phyloP scores from a whole-genome alignment of 1,140 invertebrate genomes.

The Brachionus manjavacas region DNA sequence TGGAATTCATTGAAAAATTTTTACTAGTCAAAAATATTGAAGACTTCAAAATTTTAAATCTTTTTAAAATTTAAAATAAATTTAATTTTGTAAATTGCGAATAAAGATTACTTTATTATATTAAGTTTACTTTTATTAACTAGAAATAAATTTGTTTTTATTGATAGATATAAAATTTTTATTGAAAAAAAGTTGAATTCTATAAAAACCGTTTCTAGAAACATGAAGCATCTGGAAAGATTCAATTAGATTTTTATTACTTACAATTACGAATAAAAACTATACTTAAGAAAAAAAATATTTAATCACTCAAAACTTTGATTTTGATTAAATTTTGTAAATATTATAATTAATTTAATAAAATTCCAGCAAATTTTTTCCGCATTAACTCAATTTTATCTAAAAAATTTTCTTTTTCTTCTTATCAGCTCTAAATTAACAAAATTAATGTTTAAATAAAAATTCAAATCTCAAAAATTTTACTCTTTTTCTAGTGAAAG shows the following conservation, averaged over 20 bases:
- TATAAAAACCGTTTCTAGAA: neutral
- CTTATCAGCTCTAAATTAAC: conserved; percentile 14
- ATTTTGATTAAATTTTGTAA: neutral
- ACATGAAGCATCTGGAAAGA: neutral
- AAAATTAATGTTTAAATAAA: too few relatives aligned
- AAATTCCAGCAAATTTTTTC: neutral
- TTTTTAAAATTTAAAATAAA: too few relatives aligned
- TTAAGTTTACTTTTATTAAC: neutral
- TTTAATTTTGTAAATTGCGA: too few relatives aligned
- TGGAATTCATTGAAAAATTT: neutral
- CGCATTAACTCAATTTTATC: neutral
- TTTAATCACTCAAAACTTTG: neutral
- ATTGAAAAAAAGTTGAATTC: neutral
- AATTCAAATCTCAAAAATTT: neutral
- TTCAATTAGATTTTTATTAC: neutral
- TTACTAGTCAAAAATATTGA: neutral
- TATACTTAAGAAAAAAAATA: neutral
- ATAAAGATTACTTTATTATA: too few relatives aligned
- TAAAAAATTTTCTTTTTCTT: conserved; percentile 38
- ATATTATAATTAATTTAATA: neutral
- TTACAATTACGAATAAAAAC: neutral
- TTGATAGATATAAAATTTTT: neutral
- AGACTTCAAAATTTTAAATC: neutral
- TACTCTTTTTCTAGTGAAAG: conserved; percentile 41
- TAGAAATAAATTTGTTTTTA: neutral